A percentile compares a stretch with the other conserved stretches of the same genome.
phyloP scores from a whole-genome alignment of 2,888 invertebrate species.

The Diplazon laetatorius region DNA sequence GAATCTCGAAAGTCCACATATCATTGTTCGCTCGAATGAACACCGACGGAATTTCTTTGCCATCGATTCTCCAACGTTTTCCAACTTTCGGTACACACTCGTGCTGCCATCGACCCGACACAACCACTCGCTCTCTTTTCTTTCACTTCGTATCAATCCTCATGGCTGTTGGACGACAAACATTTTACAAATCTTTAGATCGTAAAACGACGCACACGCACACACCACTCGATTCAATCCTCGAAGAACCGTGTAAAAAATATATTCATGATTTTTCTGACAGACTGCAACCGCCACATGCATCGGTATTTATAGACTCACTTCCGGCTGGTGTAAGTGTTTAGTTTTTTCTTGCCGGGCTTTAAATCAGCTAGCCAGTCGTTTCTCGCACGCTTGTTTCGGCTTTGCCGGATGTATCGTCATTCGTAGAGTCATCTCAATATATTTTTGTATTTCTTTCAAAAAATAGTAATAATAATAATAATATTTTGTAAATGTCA shows the following conservation, averaged over 20 bases:
- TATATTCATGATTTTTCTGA: neutral
- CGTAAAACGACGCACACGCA: slow-evolving; percentile 2
- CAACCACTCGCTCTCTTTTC: slow-evolving; percentile 67
- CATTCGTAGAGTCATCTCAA: neutral
- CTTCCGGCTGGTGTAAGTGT: neutral
- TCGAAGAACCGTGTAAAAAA: slow-evolving; percentile 8
- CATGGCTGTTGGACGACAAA: slow-evolving; percentile 41
- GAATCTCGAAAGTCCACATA: slow-evolving; percentile 70
- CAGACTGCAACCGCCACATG: neutral
- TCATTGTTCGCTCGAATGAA: slow-evolving; percentile 66
- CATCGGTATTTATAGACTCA: slow-evolving; percentile 23
- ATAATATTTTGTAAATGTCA: no score
- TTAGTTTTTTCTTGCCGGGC: slow-evolving; percentile 9
- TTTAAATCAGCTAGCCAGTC: slow-evolving; percentile 20
- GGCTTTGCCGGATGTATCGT: neutral
- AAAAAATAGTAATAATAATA: neutral
- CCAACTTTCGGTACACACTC: slow-evolving; percentile 68
- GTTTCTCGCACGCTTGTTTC: neutral
- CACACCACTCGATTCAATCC: neutral
- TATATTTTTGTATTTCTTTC: slow-evolving; percentile 4
- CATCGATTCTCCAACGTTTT: slow-evolving; percentile 52
- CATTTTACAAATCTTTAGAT: slow-evolving; percentile 31
- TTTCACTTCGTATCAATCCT: slow-evolving; percentile 41
- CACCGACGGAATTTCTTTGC: slow-evolving; percentile 48
- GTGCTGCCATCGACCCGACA: slow-evolving; percentile 58